Evolutionary conservation across 2,797 vertebrate genomes (phyloP), one percentile per base, ranked within the genome.

Genomic region (Odontamblyopus lacepedii): DNA sequence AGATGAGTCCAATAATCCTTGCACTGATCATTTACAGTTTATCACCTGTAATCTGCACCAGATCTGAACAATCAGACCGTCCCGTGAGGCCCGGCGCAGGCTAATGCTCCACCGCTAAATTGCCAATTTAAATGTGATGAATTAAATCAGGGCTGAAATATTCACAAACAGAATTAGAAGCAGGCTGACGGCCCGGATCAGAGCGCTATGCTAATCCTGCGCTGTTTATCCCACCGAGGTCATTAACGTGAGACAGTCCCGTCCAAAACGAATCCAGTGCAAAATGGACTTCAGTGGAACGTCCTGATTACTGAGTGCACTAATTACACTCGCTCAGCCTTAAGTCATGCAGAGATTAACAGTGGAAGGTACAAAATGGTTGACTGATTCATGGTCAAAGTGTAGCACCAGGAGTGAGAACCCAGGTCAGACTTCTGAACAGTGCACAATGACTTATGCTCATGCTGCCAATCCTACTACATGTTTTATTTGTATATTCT

Each of bases 161-260:
- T 71, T 76, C 65, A 35, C 53, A 77, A 62, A 70, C 62, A 62
- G 23, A 77, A 79, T 84, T 65, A 82, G 71, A 76, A 82, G 51
- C 76, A 73, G 68, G 57, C 66, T 51, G 70, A 60, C 70, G 60
- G 65, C n/a, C 51, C 50, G 51, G 63, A 79, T 85, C 78, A 78
- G 71, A 83, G 60, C 75, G 55, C 65, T 72, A 32, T 30, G 59
- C 16, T 61, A 61, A 61, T 61, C 59, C 11, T 9, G 3, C 7
- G 4, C 56, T 27, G 56, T 59, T 59, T 59, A 59, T 26, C 23
- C 59, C 27, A 35, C 29, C 2, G 16, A 61, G 59, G 59, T 61
- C 11, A 61, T 18, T 61, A 61, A 61, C 32, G 29, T 32, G 59
- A 53, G 15, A 60, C 16, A 60, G 12, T 18, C 29, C 2, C 13